These are phyloP conservation scores for Hippocampus barbouri DNA, from an alignment of 2,113 vertebrate species.

Conservation along the genomic window DNA sequence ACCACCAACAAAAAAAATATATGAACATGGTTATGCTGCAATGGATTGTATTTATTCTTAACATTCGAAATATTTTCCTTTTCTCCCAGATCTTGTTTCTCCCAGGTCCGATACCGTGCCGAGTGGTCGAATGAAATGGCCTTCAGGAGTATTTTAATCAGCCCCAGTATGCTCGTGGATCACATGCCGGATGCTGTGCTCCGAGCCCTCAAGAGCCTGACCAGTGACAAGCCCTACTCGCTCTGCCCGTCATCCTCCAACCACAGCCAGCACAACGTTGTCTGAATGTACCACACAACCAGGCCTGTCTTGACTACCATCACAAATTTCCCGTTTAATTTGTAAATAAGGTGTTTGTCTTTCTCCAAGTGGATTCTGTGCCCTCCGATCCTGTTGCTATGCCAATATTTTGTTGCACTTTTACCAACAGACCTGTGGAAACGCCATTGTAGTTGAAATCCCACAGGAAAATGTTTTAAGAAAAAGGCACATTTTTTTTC, in stretches of 20 bases:
- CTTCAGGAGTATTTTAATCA: constrained; percentile 88
- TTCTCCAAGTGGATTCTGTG: background rate
- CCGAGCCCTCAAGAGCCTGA: constrained; percentile 77
- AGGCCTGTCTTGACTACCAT: background rate
- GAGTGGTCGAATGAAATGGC: constrained; percentile 80
- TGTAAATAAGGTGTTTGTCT: background rate
- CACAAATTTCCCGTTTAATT: background rate
- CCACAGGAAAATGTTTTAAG: background rate
- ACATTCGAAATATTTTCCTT: background rate
- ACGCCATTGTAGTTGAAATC: constrained; percentile 15
- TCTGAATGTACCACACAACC: constrained; percentile 45
- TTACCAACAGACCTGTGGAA: background rate
- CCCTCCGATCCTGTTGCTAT: background rate
- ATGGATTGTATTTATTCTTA: too few species aligned
- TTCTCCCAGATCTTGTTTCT: constrained; percentile 77
- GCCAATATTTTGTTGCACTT: background rate
- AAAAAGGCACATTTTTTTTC: background rate
- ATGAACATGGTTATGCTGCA: too few species aligned
- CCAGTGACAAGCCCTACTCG: constrained; percentile 62
- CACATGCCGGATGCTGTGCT: constrained; percentile 90
- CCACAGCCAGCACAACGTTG: constrained; percentile 60
- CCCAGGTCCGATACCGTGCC: constrained; percentile 75
- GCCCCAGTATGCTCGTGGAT: constrained; percentile 89
- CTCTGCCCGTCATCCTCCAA: constrained; percentile 73
- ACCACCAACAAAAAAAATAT: too few species aligned